Base-by-base conservation (phyloP, 35 echinoderm and acorn worm genomes). In the Apostichopus japonicus region DNA sequence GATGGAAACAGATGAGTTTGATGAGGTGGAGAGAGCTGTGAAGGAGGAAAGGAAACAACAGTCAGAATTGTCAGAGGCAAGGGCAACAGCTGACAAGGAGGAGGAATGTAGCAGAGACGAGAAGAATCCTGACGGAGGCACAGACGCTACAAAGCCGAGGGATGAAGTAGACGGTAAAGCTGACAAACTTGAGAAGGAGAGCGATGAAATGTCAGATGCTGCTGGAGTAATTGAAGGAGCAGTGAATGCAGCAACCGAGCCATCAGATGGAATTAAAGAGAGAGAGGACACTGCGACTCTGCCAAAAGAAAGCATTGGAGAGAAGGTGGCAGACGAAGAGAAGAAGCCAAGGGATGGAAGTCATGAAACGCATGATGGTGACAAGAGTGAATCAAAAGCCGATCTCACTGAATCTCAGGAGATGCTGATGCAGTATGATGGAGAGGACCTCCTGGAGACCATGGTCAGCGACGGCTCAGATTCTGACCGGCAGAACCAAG, bases 1-100 rank as follows among this genome's bases (percentile, higher is more conserved):
- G 1, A 89, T 89, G 86, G 86, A 89, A n/a, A 89, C 86, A 33
- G 86, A 89, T 72, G 86, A 89, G 56, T 89, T 89, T 89, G 86
- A 89, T 53, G 86, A 89, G 51, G 17, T 89, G 23, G 86, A 89
- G 63, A 89, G 61, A 19, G 62, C 86, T 33, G 61, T 89, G 15
- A 89, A 89, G 44, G 79, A 82, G 6, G 44, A 82, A 1, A 54
- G 44, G 11, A 82, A 82, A 56, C 71, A 82, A 56, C 71, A 75
- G 71, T 67, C 63, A 67, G 3, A 15, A 19, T 15, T 67, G 63
- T 19, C 19, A 19, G 63, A 67, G 11, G 11, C 63, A 0, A 23
- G 6, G 0, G 17, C 71, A 75, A 19, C 15, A 78, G 21, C 75
- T 10, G 71, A 10, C 11, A 33, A 15, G 53, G 53, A 90, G 0